Evolutionary conservation across 2,888 invertebrate species (phyloP), one percentile per base, ranked within the genome.

Genomic region (Marronus borbonicus): DNA sequence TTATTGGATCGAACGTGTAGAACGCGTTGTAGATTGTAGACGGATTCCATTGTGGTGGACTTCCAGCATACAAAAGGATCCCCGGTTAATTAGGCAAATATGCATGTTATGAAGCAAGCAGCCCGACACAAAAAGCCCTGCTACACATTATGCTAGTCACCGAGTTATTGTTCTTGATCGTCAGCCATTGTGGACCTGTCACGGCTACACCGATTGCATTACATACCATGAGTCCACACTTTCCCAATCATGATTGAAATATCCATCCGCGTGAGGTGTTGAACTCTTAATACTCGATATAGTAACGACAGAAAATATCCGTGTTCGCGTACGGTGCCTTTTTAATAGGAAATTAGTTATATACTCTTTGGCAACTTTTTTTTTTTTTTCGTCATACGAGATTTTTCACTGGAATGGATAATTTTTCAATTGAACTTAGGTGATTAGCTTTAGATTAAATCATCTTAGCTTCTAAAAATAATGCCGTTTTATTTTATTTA

Each of bases 81-180:
- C 44, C 60, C 36, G 81, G 83, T 83, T 83, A 83, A 83, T 83
- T 83, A 83, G 82, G 81, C 83, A 83, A 83, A 83, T 83, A 83
- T 83, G 83, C 81, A 80, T 83, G 83, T 83, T 83, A 83, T 83
- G 82, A 81, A 79, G 81, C 81, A 78, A 79, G 81, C 79, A 81
- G 78, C 78, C 80, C 76, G 77, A 80, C 78, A 82, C 85, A 84
- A 83, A 84, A 83, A 83, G 81, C 78, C 82, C 80, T 81, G 82
- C 70, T 79, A 79, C 78, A 80, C 81, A 84, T 85, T 84, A 82
- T 85, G 86, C 86, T 83, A 85, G 86, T 86, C 86, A 86, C 85
- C 83, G 82, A 82, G 83, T 84, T 84, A 86, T 86, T 86, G 86
- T 86, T 86, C 85, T 86, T 86, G 85, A 83, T 84, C 83, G 83